Evolutionary conservation across 23 tunicate genomes (phyloP), one percentile per base, ranked within the genome.

Genomic region (Diplosoma virens): DNA sequence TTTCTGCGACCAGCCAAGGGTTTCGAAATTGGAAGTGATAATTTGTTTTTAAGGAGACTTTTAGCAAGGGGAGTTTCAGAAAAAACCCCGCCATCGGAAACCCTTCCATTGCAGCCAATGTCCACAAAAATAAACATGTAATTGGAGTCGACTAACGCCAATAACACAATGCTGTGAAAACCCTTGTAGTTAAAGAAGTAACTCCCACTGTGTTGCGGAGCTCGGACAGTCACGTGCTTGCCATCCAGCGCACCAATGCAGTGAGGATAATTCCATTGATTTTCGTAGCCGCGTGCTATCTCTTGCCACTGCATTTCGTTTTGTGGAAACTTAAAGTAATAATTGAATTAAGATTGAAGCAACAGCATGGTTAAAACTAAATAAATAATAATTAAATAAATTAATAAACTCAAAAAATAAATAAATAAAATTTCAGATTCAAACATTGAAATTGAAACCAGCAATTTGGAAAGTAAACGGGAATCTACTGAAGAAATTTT

Each of bases 111-210:
- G 26, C 61, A 45, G 23, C 66, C 79, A 47, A 50, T 73, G 30
- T 73, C 79, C 3, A 73, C 79, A 25, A 31, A 73, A 2, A 48
- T 50, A 50, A 73, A 48, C 24, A 11, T 73, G 30, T 73, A 73
- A 18, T 73, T 5, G 17, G 66, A 45, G 21, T 73, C 79, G 18
- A 73, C 65, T 16, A 73, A 6, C 3, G 66, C 79, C 21, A 73
- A 50, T 3, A 73, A 34, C 25, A 50, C 79, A 22, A 73, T 73
- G 34, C 79, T 73, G 21, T 47, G 54, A 20, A 65, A 24, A 20
- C 61, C 61, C 50, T 73, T 73, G 29, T 73, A 47, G 26, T 73
- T 73, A 50, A n/a, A 73, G 50, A 73, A 73, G 33, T 48, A 36
- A 33, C 58, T 20, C 1, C 79, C 66, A 22, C 33, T 73, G 32